Evolutionary conservation across 2,113 vertebrate genomes (phyloP).

Genomic region (Thymallus thymallus): DNA sequence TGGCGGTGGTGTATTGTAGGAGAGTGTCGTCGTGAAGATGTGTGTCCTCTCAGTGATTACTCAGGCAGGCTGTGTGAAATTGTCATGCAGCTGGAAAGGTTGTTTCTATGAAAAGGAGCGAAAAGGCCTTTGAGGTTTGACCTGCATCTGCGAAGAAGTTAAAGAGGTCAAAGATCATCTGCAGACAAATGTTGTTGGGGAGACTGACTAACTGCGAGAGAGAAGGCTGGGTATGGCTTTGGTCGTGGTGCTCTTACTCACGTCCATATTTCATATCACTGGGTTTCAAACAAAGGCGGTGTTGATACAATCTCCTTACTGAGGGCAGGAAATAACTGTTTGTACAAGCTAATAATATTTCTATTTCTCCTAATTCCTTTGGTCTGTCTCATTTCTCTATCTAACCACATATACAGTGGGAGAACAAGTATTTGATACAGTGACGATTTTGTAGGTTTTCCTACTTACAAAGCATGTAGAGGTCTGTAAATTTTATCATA

Average conservation of each 20-base stretch:
- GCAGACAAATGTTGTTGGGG: slow-evolving; percentile 36
- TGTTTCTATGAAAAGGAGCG: slow-evolving; percentile 12
- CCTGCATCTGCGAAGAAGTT: slow-evolving; percentile 49
- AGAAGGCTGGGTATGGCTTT: neutral
- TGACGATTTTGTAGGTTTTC: too few species aligned
- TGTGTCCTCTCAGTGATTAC: slow-evolving; percentile 41
- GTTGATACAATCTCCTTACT: slow-evolving; percentile 68
- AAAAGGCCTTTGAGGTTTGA: slow-evolving; percentile 53
- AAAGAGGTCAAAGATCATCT: slow-evolving; percentile 43
- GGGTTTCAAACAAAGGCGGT: slow-evolving; percentile 69
- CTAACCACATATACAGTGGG: neutral
- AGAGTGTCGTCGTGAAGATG: slow-evolving; percentile 23
- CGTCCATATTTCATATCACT: slow-evolving; percentile 69
- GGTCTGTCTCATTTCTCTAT: neutral
- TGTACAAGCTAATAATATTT: slow-evolving; percentile 60
- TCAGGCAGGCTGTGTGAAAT: slow-evolving; percentile 35
- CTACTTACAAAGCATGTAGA: too few species aligned
- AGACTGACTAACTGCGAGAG: slow-evolving; percentile 7
- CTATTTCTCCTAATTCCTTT: slow-evolving; percentile 47
- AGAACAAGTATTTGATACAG: too few species aligned
- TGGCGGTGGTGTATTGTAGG: slow-evolving; percentile 36
- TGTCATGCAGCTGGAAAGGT: slow-evolving; percentile 33
- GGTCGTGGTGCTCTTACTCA: slow-evolving; percentile 46
- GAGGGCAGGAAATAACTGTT: slow-evolving; percentile 62
- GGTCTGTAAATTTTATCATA: too few species aligned